Base-by-base conservation (phyloP, 64 coral and sea anemone species). In the Orbicella faveolata region DNA sequence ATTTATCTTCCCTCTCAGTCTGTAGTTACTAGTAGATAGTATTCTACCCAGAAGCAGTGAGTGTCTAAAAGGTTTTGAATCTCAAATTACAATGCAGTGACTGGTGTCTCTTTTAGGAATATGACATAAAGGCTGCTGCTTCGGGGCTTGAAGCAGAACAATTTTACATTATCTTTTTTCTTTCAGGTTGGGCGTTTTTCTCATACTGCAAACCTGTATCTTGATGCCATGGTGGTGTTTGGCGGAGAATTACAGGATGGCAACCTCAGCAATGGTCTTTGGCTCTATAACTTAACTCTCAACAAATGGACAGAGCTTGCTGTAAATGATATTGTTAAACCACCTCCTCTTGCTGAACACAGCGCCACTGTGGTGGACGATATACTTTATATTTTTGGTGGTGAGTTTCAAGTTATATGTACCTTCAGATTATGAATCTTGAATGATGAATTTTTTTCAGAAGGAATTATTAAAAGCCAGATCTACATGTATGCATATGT, bases 361-460 rank as follows among this genome's bases (percentile, higher is more conserved):
- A 90, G 90, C 36, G 94, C 94, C 19, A 94, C 92, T 57, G 36
- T 99, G 59, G 83, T 93, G 36, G 89, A 91, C 80, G 87, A 79
- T 44, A 85, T 94, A 86, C 76, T 99, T 23, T 93, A 91, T 61
- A 87, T 99, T 90, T 99, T 91, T 96, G 97, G 90, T 53, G 97
- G 97, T 99, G 64, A 79, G 91, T 83, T 55, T 72, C 75, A 15
- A 25, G 9, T 54, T 52, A 41, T 19, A 25, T 1, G 9, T 48
- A 48, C 41, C 41, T 48, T 48, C 4, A 48, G 41, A 48, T 48
- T 48, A 6, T 48, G 41, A 48, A 48, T 48, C 41, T 48, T 48
- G 41, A 48, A 48, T 48, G 41, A 48, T 3, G 41, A 48, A 48
- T 48, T 48, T 3, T 48, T 48, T 48, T 48, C 6, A 48, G 6